Evolutionary conservation across 1,140 invertebrate species (phyloP).

Genomic region (Zaprionus africanus): DNA sequence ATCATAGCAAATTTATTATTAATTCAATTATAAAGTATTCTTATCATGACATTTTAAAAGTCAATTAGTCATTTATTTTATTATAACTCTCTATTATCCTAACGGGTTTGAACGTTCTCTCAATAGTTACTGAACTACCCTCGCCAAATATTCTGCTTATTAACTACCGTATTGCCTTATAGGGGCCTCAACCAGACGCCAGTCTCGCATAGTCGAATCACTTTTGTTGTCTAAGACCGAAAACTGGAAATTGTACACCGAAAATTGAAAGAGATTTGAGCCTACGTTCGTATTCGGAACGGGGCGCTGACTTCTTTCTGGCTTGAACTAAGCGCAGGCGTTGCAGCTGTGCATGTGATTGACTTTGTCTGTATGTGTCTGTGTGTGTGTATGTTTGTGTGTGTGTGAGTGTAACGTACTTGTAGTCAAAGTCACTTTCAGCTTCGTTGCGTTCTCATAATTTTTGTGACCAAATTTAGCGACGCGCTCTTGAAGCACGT

Average conservation of each 20-base stretch:
- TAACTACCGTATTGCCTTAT: slow-evolving; percentile 63
- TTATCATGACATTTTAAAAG: too few species aligned
- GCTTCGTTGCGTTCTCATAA: slow-evolving; percentile 77
- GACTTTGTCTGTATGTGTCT: slow-evolving; percentile 7
- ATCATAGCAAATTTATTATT: too few species aligned
- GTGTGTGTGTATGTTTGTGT: slow-evolving; percentile 32
- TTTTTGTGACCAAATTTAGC: slow-evolving; percentile 78
- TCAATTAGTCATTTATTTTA: background rate
- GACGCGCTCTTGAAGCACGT: slow-evolving; percentile 53
- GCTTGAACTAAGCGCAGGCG: slow-evolving; percentile 69
- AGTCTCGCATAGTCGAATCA: slow-evolving; percentile 49
- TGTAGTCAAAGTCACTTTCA: slow-evolving; percentile 82
- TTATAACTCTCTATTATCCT: background rate
- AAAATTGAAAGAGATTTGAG: slow-evolving; percentile 44
- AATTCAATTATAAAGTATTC: too few species aligned
- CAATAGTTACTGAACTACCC: slow-evolving; percentile 24
- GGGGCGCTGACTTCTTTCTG: slow-evolving; percentile 55
- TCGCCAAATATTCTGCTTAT: slow-evolving; percentile 37
- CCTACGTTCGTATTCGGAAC: slow-evolving; percentile 43
- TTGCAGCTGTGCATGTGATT: slow-evolving; percentile 45
- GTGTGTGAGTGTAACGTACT: slow-evolving; percentile 58
- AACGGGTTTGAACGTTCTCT: background rate
- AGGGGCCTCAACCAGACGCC: slow-evolving; percentile 57
- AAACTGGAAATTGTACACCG: slow-evolving; percentile 26
- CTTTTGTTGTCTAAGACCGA: slow-evolving; percentile 21